Base-by-base conservation (phyloP, 1,140 invertebrate species). In the Drosophila sproati region DNA sequence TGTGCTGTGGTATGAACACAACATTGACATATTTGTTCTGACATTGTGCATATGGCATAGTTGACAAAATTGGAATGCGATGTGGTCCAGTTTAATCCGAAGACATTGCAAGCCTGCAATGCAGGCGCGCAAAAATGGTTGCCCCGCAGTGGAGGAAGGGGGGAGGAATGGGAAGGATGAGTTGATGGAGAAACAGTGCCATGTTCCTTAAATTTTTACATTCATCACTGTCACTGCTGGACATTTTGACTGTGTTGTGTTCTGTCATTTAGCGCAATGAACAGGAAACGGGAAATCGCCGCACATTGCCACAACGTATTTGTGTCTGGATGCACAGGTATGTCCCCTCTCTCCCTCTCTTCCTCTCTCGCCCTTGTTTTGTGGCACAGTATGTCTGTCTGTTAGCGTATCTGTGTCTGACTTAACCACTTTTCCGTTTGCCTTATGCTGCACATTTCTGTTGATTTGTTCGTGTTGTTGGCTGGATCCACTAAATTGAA, bases 231-330 rank as follows among this genome's bases (percentile, higher is more conserved):
- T 56, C 31, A 68, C 34, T 45, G 35, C 67, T 34, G 47, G 39
- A 54, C 34, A 48, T 41, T 48, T 48, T 34, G 59, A 51, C 32
- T 63, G 10, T 32, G 59, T 34, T 55, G 32, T 48, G 39, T 47
- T 6, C 50, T 62, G 59, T 55, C 68, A 63, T 8, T 43, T 55
- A 29, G 51, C 59, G 68, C 63, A 71, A 71, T 71, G 60, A 71
- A 63, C 59, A 55, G 68, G 68, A 71, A 55, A 37, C 52, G 39
- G 32, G 32, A 45, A n/a, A 8, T 4, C 34, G 12, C 12, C 41
- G 45, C 31, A 35, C 6, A 20, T 29, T 10, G 50, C 45, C 31
- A 54, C 10, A 47, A 55, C n/a, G 50, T 28, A 57, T 5, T 10
- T 37, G n/a, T 12, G 39, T 12, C 52, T 10, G 10, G 41, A 67